A percentile compares a stretch with the other conserved stretches of the same genome.
Evolutionary conservation across 2,888 invertebrate genomes (phyloP).

Genomic region (Platynereis dumerilii): DNA sequence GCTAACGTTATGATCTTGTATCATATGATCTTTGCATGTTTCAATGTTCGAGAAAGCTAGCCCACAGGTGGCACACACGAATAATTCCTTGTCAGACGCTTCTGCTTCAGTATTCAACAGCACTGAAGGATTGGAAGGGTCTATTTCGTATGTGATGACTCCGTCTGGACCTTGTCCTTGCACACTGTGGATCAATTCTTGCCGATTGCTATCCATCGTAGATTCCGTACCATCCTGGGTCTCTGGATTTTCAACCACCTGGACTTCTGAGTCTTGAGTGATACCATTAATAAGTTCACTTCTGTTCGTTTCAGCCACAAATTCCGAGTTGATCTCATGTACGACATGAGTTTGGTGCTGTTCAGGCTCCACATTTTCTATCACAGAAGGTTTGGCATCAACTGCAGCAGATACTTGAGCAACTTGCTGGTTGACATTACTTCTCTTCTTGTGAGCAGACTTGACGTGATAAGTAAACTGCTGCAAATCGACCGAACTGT

Average conservation of each 20-base stretch:
- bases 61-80: constrained; percentile 61
- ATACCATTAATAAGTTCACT: background rate
- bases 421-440: background rate
- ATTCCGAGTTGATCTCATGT: background rate
- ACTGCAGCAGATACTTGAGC: background rate
- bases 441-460: background rate
- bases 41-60: constrained; percentile 57
- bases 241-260: no score
- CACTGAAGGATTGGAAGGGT: no score
- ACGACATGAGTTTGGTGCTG: no score
- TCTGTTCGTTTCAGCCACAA: background rate
- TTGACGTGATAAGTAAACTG: constrained; percentile 13
- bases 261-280: background rate
- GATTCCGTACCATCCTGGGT: no score
- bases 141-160: no score
- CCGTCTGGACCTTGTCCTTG: no score
- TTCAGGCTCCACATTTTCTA: no score
- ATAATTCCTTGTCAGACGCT: constrained; percentile 43
- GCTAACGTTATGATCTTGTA: constrained; percentile 43
- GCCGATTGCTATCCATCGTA: no score
- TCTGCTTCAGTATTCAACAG: background rate
- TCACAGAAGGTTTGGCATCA: no score
- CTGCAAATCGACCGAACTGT: constrained; percentile 46
- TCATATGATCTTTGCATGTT: constrained; percentile 60
- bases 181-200: no score